Evolutionary conservation across 2,888 invertebrate species (phyloP), one percentile per base, ranked within the genome.

Genomic region (Raillietiella orientalis): DNA sequence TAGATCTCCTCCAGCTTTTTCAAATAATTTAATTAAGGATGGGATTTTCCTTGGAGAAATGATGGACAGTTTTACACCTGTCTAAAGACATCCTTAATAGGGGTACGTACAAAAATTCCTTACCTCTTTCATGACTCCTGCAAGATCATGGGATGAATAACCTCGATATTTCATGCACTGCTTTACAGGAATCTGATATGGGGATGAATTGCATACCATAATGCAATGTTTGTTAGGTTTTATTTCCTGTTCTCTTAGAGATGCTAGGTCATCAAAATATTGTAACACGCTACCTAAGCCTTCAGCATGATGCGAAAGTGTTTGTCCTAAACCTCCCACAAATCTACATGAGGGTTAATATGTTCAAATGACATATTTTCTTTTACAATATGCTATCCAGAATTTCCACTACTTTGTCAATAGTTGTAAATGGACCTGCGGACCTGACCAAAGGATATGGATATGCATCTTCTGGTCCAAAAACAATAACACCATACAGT

Each of bases 1-100:
- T 26, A 72, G 50, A 44, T 79, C 79, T 0, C 77, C 75, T 5
- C 77, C 77, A 3, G 75, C 71, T 42, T 71, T 74, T 43, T 84
- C 79, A 47, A 71, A 87, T 4, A 87, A 48, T 39, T 74, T 69
- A 36, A 69, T 67, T 2, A 87, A 47, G 1, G 69, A 62, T 2
- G 79, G 69, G 35, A 82, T 66, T 43, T 79, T 75, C 24, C 82
- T 55, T 1, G 87, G 79, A 0, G 77, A 71, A 28, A 82, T 60
- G 17, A 87, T 62, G 0, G 84, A 84, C 23, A 87, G 50, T 41
- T 72, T 66, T 16, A 75, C 67, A 23, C 66, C 71, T 30, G 66
- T 61, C 58, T 66, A 45, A 23, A 53, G 53, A 30, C 32, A 34
- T 11, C 5, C 11, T 28, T 14, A 11, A 27, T 14, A 14, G 9